Evolutionary conservation across 2,113 vertebrate species (phyloP).

Genomic region (Lota lota): DNA sequence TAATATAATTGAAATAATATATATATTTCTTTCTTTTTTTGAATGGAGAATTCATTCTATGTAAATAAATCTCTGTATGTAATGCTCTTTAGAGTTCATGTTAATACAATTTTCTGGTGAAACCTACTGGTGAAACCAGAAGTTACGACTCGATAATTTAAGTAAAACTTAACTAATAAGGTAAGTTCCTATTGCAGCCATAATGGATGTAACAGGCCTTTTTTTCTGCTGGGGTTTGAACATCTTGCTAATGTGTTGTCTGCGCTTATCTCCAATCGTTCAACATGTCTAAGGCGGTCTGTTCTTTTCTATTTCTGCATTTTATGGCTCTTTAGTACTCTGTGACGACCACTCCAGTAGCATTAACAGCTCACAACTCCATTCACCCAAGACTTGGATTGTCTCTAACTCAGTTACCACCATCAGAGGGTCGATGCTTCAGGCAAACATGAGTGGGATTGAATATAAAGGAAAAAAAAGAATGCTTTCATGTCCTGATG

Average conservation of each 20-base stretch:
- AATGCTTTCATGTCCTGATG: slow-evolving; percentile 75
- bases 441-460: slow-evolving; percentile 68
- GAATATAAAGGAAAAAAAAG: slow-evolving; percentile 53
- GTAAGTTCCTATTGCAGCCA: slow-evolving; percentile 27
- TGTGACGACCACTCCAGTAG: slow-evolving; percentile 75
- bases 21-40: neutral
- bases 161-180: slow-evolving; percentile 28
- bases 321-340: slow-evolving; percentile 77
- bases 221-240: slow-evolving; percentile 34
- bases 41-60: too few species aligned
- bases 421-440: slow-evolving; percentile 73
- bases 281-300: slow-evolving; percentile 63
- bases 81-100: too few species aligned
- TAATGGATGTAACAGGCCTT: slow-evolving; percentile 41
- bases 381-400: slow-evolving; percentile 76
- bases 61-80: too few species aligned
- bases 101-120: too few species aligned
- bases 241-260: slow-evolving; percentile 64
- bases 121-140: too few species aligned
- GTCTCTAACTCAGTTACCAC: slow-evolving; percentile 79
- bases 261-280: slow-evolving; percentile 61
- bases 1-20: slow-evolving; percentile 40
- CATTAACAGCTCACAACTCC: slow-evolving; percentile 77
- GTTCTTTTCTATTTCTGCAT: slow-evolving; percentile 73
- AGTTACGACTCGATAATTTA: too few species aligned